Conservation (phyloP, 2,797 vertebrate species). For the Helarctos malayanus region DNA sequence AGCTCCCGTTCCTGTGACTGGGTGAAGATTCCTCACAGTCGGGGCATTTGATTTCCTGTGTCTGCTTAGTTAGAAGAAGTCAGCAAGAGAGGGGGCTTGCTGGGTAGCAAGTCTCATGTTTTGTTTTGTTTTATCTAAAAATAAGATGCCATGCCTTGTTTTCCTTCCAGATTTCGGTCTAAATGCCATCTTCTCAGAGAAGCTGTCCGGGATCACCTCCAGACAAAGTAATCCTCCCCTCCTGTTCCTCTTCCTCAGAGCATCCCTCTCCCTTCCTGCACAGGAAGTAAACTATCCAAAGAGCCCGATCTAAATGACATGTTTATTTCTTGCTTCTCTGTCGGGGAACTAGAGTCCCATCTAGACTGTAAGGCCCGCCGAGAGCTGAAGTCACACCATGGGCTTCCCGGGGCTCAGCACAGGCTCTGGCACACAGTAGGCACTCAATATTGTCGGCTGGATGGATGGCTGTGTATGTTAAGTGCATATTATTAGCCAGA, state of each 20-base stretch:
- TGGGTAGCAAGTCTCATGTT: background rate
- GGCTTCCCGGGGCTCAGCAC: background rate
- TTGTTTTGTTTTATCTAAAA: slow-evolving; percentile 54
- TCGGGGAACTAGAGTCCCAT: background rate
- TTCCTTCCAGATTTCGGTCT: background rate
- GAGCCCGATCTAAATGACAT: background rate
- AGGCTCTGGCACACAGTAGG: background rate
- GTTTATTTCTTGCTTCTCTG: background rate
- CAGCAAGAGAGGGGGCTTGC: background rate
- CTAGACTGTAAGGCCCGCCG: accelerated
- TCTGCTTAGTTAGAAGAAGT: background rate
- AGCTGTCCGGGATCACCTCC: background rate
- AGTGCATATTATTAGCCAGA: background rate
- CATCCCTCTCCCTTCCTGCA: background rate
- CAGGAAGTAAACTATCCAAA: background rate
- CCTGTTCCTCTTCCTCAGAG: background rate
- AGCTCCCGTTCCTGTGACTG: background rate
- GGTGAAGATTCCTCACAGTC: background rate
- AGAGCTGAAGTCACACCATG: background rate
- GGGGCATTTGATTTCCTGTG: background rate
- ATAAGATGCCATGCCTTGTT: background rate
- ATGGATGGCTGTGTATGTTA: accelerated
- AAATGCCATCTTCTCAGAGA: background rate
- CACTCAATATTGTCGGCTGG: accelerated
- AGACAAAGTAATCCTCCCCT: background rate